A percentile compares a stretch with the other conserved stretches of the same genome.
Evolutionary conservation across 2,113 vertebrate genomes (phyloP).

Genomic region (Rhinoderma darwinii): DNA sequence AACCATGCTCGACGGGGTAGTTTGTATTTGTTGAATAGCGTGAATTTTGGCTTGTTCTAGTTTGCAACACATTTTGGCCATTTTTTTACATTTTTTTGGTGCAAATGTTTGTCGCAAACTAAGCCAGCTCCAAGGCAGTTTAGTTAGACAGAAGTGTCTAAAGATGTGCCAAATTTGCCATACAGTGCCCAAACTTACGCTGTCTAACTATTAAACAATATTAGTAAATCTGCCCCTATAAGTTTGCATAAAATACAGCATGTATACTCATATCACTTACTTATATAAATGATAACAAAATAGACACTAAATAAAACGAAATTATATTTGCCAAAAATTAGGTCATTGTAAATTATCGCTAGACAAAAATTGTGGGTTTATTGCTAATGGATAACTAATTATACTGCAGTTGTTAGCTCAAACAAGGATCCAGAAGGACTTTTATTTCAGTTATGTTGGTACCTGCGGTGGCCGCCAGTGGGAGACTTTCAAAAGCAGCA

Average conservation of each 20-base stretch:
- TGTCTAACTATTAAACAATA: too few species aligned
- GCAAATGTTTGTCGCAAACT: too few species aligned
- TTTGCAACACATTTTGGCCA: too few species aligned
- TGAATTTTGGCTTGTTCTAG: too few species aligned
- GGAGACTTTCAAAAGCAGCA: background rate
- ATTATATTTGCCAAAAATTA: constrained; percentile 1
- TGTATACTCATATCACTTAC: background rate
- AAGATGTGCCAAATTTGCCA: too few species aligned
- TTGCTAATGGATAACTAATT: constrained; percentile 20
- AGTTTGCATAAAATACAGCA: background rate
- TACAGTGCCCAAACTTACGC: too few species aligned
- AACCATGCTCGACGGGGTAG: too few species aligned
- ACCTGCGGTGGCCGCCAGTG: constrained; percentile 3
- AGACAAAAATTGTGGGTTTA: background rate
- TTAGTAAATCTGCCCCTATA: too few species aligned
- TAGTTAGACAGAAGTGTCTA: too few species aligned
- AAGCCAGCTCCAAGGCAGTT: too few species aligned
- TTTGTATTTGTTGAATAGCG: too few species aligned
- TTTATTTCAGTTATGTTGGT: constrained; percentile 23
- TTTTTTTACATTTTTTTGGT: too few species aligned
- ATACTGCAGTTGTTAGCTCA: constrained; percentile 4
- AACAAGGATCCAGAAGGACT: background rate
- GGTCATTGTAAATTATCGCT: background rate
- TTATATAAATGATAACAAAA: background rate
- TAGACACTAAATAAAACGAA: constrained; percentile 4